Evolutionary conservation across 2,797 vertebrate species (phyloP), one percentile per base, ranked within the genome.

Genomic region (Gobio occitaniae): DNA sequence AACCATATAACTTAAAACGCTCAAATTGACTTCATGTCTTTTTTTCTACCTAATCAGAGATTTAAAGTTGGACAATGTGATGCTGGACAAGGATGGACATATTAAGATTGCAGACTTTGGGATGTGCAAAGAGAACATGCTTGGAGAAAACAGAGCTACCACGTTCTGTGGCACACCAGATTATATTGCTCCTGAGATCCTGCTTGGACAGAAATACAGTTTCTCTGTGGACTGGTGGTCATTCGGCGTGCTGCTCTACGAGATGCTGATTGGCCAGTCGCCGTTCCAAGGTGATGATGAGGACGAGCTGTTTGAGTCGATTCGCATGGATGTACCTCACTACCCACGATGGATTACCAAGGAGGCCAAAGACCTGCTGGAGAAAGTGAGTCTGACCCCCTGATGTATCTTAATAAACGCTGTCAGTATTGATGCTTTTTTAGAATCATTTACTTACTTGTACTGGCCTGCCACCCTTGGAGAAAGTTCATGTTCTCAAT

Each of bases 221-320:
- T 99, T 98, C 95, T 99, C 98, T 0, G 98, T 99, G 89, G 98
- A 99, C 95, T 99, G 98, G 98, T 99, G 98, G 98, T 99, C 98
- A 0, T 99, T 99, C 0, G 98, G 97, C n/a, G 98, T 99, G 84
- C 95, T 99, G 72, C 94, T 99, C 6, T 99, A 98, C 0, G 98
- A 99, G 93, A 99, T 99, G 98, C 95, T 99, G 81, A 99, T 99
- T 56, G 98, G 98, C 54, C 98, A 99, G 89, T 99, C 98, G 1
- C 98, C 98, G 0, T 99, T 99, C 95, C 98, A 99, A 0, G 98
- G 98, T 0, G 98, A 99, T 0, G 97, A 98, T 56, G 98, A 99
- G 85, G 98, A 99, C 1, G 97, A 99, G 48, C 92, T 99, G 85
- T 99, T 99, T 19, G 97, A 99, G 91, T 97, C 98, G 25, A 99